A percentile compares a stretch with the other conserved stretches of the same genome.
Conservation (phyloP, 2,113 vertebrate genomes). For the Heterochromis multidens region DNA sequence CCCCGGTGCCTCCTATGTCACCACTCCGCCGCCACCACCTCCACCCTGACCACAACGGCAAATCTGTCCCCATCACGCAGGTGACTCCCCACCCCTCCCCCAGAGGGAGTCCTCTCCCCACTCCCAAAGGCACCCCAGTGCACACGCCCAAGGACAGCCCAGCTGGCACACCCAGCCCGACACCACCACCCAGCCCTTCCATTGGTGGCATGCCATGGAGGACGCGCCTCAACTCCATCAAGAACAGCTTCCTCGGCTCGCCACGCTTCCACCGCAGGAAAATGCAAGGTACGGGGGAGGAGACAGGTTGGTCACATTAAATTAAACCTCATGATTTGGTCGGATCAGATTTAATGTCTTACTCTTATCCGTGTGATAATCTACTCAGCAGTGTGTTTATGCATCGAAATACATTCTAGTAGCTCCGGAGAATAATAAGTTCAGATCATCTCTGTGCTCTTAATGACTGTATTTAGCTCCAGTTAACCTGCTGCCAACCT, state of each 20-base stretch:
- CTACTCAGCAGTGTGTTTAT: neutral
- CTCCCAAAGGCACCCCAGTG: constrained; percentile 97
- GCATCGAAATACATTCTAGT: neutral
- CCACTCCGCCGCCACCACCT: constrained; percentile 80
- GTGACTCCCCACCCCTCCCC: constrained; percentile 98
- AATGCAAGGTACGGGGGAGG: constrained; percentile 82
- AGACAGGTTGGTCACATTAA: neutral
- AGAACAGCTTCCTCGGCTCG: constrained; percentile 98
- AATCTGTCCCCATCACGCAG: constrained; percentile 97
- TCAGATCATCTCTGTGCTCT: neutral
- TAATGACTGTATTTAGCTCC: neutral
- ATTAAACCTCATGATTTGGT: neutral
- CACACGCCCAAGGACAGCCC: constrained; percentile 99
- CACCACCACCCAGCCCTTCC: constrained; percentile 95
- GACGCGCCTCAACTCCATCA: constrained; percentile 97
- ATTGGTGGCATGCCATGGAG: constrained; percentile 98
- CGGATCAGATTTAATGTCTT: neutral
- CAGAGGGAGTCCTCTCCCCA: constrained; percentile 95
- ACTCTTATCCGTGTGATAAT: neutral
- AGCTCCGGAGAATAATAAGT: neutral
- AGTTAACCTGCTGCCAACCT: constrained; percentile 14
- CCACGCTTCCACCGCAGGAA: constrained; percentile 98
- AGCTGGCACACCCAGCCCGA: constrained; percentile 93
- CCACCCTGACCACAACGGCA: constrained; percentile 87
- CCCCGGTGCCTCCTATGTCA: constrained; percentile 79